These are phyloP conservation scores for Girardinichthys multiradiatus DNA, from an alignment of 2,113 vertebrate species.

Conservation along the genomic window DNA sequence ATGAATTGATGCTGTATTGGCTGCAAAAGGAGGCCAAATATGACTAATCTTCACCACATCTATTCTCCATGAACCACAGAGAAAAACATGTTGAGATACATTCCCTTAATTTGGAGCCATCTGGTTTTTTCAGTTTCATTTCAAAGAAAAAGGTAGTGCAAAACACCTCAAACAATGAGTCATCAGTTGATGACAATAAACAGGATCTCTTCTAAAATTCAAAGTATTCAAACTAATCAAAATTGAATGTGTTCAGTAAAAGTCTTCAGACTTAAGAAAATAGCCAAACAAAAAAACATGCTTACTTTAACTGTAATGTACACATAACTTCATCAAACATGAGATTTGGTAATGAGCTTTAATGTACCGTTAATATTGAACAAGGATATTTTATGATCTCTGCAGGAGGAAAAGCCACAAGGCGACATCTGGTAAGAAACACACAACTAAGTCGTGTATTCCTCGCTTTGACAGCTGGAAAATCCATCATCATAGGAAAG, in stretches of 20 bases:
- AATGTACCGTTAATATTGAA: background rate
- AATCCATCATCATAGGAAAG: slow-evolving; percentile 34
- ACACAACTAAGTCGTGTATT: background rate
- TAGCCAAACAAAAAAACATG: too few species aligned
- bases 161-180: background rate
- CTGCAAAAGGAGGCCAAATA: too few species aligned
- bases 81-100: slow-evolving; percentile 17
- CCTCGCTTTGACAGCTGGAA: slow-evolving; percentile 28
- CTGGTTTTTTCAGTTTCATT: background rate
- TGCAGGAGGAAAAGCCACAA: background rate
- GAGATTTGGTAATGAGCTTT: background rate
- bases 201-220: background rate
- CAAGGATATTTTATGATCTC: background rate
- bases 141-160: background rate
- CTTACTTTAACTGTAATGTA: too few species aligned
- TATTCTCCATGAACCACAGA: slow-evolving; percentile 29
- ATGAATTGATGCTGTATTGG: too few species aligned
- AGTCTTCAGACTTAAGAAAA: too few species aligned
- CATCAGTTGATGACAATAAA: background rate
- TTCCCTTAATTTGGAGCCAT: background rate
- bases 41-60: slow-evolving; percentile 71
- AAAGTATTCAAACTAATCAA: too few species aligned
- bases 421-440: background rate
- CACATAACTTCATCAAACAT: background rate
- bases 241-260: too few species aligned